Conservation (phyloP, 1,140 invertebrate species). For the Choristoneura fumiferana region DNA sequence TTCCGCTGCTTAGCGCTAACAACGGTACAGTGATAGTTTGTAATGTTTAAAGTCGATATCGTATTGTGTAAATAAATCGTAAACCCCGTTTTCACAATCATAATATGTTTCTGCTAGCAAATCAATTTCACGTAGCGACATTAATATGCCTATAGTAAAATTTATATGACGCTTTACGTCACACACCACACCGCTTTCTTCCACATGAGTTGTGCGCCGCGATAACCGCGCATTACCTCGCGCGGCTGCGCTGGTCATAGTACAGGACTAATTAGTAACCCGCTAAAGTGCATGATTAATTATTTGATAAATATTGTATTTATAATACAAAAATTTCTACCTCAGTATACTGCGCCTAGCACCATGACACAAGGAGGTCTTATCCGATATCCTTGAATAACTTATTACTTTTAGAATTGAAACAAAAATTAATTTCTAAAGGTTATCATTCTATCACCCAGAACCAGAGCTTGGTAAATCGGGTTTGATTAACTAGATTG, state of each 20-base stretch:
- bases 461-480: slow-evolving; percentile 28
- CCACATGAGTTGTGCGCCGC: slow-evolving; percentile 51
- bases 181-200: slow-evolving; percentile 57
- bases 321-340: too few relatives aligned
- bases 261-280: slow-evolving; percentile 31
- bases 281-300: too few relatives aligned
- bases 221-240: slow-evolving; percentile 43
- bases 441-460: slow-evolving; percentile 23
- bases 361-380: too few relatives aligned
- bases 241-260: slow-evolving; percentile 29
- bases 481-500: slow-evolving; percentile 30
- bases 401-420: too few relatives aligned
- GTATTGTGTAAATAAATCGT: slow-evolving; percentile 77
- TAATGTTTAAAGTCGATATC: slow-evolving; percentile 65
- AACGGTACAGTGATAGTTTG: slow-evolving; percentile 60
- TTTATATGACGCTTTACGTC: slow-evolving; percentile 76
- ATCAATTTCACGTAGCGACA: slow-evolving; percentile 77
- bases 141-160: slow-evolving; percentile 77
- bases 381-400: too few relatives aligned
- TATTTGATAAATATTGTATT: too few relatives aligned
- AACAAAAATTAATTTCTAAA: slow-evolving; percentile 16
- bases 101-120: slow-evolving; percentile 77
- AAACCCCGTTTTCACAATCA: slow-evolving; percentile 78
- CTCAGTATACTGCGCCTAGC: too few relatives aligned
- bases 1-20: slow-evolving; percentile 36